Conservation (phyloP, 2,888 invertebrate genomes). For the Dermolepida albohirtum region DNA sequence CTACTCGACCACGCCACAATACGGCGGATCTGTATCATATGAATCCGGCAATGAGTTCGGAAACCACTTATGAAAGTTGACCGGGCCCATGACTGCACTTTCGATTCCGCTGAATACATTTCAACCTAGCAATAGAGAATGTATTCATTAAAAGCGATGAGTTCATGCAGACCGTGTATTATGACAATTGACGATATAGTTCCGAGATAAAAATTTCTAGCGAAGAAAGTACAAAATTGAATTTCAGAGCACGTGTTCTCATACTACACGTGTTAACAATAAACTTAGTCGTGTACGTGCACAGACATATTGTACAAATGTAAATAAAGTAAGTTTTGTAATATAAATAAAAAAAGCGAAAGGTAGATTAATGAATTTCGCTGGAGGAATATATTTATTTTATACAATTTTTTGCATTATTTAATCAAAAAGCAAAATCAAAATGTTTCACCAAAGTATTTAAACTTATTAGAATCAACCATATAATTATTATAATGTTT, state of each 20-base stretch:
- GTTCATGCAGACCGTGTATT: constrained; percentile 13
- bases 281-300: background rate
- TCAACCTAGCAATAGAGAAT: background rate
- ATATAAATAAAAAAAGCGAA: constrained; percentile 2
- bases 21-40: constrained; percentile 53
- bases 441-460: no score
- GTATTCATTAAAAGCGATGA: constrained; percentile 26
- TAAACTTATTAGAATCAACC: no score
- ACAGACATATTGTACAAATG: constrained; percentile 17
- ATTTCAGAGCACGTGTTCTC: constrained; percentile 19
- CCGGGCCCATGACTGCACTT: constrained; percentile 22
- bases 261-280: constrained; percentile 1
- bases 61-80: constrained; percentile 37
- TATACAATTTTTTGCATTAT: no score
- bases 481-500: no score
- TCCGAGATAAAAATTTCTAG: constrained; percentile 29
- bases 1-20: constrained; percentile 48
- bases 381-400: no score
- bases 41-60: constrained; percentile 43
- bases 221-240: constrained; percentile 27
- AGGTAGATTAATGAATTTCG: background rate
- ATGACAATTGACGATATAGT: constrained; percentile 18
- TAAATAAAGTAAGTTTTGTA: constrained; percentile 24
- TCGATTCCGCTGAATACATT: constrained; percentile 19
- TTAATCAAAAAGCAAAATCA: no score